A percentile compares a stretch with the other conserved stretches of the same genome.
phyloP scores from a whole-genome alignment of 2,888 invertebrate species.

The Pheosia tremula region DNA sequence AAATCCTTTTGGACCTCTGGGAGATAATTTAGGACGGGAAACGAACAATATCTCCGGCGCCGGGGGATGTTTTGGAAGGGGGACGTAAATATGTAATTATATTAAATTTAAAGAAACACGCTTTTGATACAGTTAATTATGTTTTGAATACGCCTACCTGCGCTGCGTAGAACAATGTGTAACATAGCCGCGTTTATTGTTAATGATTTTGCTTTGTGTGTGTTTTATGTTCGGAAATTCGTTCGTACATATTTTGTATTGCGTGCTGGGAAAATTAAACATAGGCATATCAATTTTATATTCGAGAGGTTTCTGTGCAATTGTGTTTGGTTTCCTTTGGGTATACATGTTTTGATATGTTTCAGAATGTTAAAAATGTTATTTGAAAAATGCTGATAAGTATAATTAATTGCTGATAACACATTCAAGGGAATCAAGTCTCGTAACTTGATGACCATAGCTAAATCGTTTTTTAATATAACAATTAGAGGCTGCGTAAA shows the following conservation, averaged over 20 bases:
- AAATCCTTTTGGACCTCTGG: slow-evolving; percentile 44
- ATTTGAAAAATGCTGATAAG: too few relatives aligned
- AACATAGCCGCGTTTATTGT: background rate
- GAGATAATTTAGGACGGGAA: slow-evolving; percentile 41
- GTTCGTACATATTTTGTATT: background rate
- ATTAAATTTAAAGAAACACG: slow-evolving; percentile 31
- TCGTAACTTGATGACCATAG: too few relatives aligned
- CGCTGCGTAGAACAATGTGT: background rate
- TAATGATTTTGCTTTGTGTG: slow-evolving; percentile 1
- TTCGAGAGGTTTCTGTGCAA: background rate
- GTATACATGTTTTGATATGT: background rate
- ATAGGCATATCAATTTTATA: background rate
- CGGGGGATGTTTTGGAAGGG: slow-evolving; percentile 23
- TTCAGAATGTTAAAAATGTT: background rate
- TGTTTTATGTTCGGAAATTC: background rate
- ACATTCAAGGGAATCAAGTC: too few relatives aligned
- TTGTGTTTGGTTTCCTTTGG: background rate
- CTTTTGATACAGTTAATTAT: slow-evolving; percentile 41
- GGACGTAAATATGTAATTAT: slow-evolving; percentile 39
- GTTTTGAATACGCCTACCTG: background rate
- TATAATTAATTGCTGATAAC: too few relatives aligned
- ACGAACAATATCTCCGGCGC: slow-evolving; percentile 35
- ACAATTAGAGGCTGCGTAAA: too few relatives aligned
- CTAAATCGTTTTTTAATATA: too few relatives aligned
- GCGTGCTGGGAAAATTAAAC: slow-evolving; percentile 1